Base-by-base conservation (phyloP, 2,113 vertebrate species). In the Mesitornis unicolor region DNA sequence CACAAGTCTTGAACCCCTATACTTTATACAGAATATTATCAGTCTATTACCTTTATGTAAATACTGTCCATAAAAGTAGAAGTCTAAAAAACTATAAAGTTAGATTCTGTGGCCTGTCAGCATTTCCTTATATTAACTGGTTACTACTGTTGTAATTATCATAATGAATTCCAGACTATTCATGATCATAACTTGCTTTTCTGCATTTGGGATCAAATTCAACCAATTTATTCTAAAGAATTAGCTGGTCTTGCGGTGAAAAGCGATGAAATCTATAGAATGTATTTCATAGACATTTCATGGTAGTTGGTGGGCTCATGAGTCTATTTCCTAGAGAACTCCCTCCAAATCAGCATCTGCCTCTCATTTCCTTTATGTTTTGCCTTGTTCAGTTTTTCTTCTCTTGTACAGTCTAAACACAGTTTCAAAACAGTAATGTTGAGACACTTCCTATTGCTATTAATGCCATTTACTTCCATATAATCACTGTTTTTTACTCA, bases 101-200 rank as follows among this genome's bases (percentile, higher is more conserved):
- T 40, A 36, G 65, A 48, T 61, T 87, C 45, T 40, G 77, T 68
- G 78, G 59, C 42, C 65, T 71, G 45, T 70, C 67, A 79, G 68
- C 67, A 50, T 86, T 84, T 89, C 12, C 56, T 90, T 54, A 9
- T 38, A 33, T 60, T 91, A 60, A 88, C 79, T 74, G 59, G n/a
- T 92, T 89, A 9, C n/a, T 95, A 48, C 42, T 81, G 73, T 21
- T 94, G 40, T 51, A 88, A 81, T 61, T 74, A 56, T 42, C 16
- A 26, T 83, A 76, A 90, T 70, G 60, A 94, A 83, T 91, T 80
- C 83, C 93, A 92, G 93, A 11, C 28, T 73, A 12, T 90, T 95
- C 20, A 50, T 69, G 43, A 73, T 51, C 80, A 3, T 65, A 45
- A 59, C 20, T 88, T 74, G 12, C 21, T 84, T 81, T n/a, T 88